Evolutionary conservation across 1,140 invertebrate genomes (phyloP).

Genomic region (Pomacea maculata): DNA sequence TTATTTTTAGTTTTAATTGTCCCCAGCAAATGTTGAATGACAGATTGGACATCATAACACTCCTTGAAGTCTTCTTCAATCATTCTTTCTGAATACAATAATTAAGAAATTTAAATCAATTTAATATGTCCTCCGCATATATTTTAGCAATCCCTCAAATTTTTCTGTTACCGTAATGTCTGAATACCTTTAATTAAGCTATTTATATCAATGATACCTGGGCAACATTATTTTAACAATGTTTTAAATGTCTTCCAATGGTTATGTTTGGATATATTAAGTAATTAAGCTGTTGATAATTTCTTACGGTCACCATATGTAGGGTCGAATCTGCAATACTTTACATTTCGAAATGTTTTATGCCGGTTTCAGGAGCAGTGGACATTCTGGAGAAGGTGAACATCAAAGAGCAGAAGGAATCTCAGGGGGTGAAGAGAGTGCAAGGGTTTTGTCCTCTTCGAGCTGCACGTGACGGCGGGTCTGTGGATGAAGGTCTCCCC

Average conservation of each 20-base stretch:
- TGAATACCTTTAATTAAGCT: not conserved
- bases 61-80: too few species aligned
- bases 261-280: not conserved
- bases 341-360: not conserved
- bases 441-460: constrained; percentile 8
- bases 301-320: not conserved
- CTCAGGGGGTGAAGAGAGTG: constrained; percentile 2
- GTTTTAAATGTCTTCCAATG: not conserved
- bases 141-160: too few species aligned
- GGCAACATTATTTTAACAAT: not conserved
- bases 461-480: constrained; percentile 10
- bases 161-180: not conserved
- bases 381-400: constrained; percentile 23
- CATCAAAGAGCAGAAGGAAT: constrained; percentile 4
- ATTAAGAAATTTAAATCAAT: too few species aligned
- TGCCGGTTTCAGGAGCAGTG: constrained; percentile 16
- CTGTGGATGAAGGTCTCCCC: constrained; percentile 10
- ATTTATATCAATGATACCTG: not conserved
- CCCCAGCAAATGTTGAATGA: too few species aligned
- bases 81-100: too few species aligned
- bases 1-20: too few species aligned
- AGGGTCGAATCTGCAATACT: not conserved
- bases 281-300: not conserved
- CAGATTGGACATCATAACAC: too few species aligned
- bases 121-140: too few species aligned